phyloP scores from a whole-genome alignment of 1,140 invertebrate genomes.

The Drosophila tani region DNA sequence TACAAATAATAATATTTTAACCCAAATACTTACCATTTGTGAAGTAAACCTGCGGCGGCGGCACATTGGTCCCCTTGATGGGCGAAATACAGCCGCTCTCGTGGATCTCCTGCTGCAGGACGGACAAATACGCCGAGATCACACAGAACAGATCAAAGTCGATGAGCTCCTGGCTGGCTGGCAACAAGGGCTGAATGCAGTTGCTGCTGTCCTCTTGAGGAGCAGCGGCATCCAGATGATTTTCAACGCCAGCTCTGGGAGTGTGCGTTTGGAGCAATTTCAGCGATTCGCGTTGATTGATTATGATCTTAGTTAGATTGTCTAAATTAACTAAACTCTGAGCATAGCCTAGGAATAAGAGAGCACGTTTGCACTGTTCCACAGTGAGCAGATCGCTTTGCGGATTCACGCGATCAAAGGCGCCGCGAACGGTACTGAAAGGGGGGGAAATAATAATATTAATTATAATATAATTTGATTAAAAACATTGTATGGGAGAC shows the following conservation, averaged over 20 bases:
- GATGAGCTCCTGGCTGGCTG: constrained; percentile 61
- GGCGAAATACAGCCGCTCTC: constrained; percentile 84
- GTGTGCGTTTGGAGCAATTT: constrained; percentile 70
- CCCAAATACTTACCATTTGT: constrained; percentile 63
- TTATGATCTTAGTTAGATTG: constrained; percentile 84
- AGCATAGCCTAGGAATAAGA: constrained; percentile 84
- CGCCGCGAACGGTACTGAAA: constrained; percentile 79
- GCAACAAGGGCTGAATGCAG: constrained; percentile 19
- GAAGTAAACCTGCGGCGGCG: constrained; percentile 83
- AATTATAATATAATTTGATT: not conserved
- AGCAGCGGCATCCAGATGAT: not conserved
- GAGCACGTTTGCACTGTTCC: constrained; percentile 84
- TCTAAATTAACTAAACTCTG: constrained; percentile 84
- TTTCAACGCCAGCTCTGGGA: constrained; percentile 29
- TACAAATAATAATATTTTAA: fast-evolving
- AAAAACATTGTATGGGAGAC: constrained; percentile 5
- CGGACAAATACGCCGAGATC: constrained; percentile 82
- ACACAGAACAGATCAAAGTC: constrained; percentile 84
- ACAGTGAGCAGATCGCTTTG: constrained; percentile 78
- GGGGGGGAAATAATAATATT: too few species aligned
- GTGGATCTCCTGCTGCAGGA: constrained; percentile 84
- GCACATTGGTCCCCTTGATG: constrained; percentile 84
- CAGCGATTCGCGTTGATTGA: constrained; percentile 80
- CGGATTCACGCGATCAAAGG: constrained; percentile 83
- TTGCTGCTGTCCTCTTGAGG: constrained; percentile 3